Evolutionary conservation across 2,888 invertebrate species (phyloP).

Genomic region (Caenorhabditis sp.): DNA sequence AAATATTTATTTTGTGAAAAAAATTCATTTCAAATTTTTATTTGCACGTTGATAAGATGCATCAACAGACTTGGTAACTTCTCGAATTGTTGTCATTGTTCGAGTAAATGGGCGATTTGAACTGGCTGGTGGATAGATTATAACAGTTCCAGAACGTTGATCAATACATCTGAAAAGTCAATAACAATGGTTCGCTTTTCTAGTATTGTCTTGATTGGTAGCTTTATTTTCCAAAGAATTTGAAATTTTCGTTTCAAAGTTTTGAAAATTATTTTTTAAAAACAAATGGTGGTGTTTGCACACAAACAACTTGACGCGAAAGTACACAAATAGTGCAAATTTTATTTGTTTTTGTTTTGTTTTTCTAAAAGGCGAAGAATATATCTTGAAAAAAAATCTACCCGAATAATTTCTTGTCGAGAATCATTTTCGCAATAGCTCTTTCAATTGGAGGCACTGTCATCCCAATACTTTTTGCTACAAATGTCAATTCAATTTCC

Average conservation of each 20-base stretch:
- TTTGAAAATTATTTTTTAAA: too few species aligned
- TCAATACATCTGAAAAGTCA: constrained; percentile 79
- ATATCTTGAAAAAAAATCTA: not conserved
- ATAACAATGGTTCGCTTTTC: too few species aligned
- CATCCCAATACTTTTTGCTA: constrained; percentile 62
- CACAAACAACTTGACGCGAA: too few species aligned
- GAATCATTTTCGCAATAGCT: constrained; percentile 98
- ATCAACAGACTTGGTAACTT: constrained; percentile 81
- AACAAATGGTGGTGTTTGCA: too few species aligned
- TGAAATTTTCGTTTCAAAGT: constrained; percentile 85
- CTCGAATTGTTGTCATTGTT: constrained; percentile 22
- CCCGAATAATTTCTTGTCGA: constrained; percentile 89
- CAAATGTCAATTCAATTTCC: constrained; percentile 80
- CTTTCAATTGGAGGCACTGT: constrained; percentile 84
- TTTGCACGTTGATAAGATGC: constrained; percentile 96
- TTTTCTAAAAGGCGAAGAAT: not conserved
- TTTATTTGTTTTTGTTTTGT: too few species aligned
- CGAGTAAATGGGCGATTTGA: constrained; percentile 18
- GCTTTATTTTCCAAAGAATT: too few species aligned
- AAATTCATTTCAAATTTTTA: constrained; percentile 14
- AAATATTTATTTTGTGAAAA: constrained; percentile 1
- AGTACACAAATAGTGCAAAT: constrained; percentile 21
- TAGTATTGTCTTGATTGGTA: too few species aligned
- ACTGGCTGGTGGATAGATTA: constrained; percentile 79
- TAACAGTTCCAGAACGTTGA: constrained; percentile 95